Conservation (phyloP, 2,797 vertebrate genomes). For the Malacoraja senta region DNA sequence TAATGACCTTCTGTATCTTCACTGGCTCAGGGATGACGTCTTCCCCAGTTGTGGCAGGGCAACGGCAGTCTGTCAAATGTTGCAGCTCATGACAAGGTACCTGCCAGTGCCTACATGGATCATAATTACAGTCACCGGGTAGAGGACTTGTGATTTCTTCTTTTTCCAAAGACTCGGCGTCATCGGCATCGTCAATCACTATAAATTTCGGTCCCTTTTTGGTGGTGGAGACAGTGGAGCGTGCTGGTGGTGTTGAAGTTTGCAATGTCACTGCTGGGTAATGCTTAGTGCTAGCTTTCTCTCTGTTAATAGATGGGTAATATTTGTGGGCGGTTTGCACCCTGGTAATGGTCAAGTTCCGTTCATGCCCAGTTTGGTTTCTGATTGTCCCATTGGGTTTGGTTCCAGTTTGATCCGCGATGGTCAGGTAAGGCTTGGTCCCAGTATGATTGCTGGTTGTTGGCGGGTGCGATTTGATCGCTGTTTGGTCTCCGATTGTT, state of each 20-base stretch:
- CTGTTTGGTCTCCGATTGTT: neutral
- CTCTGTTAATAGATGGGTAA: neutral
- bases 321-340: neutral
- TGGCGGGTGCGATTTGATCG: neutral
- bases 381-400: neutral
- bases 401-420: neutral
- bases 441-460: neutral
- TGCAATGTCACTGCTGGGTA: neutral
- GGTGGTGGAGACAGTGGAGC: neutral
- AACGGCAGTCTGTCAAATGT: conserved; percentile 48
- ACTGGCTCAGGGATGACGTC: conserved; percentile 55
- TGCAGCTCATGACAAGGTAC: conserved; percentile 59
- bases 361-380: neutral
- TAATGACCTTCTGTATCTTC: conserved; percentile 48
- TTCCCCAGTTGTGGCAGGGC: conserved; percentile 54
- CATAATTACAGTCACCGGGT: conserved; percentile 54
- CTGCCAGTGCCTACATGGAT: conserved; percentile 64
- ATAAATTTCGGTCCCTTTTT: neutral
- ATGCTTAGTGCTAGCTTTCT: neutral
- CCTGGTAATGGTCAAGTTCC: neutral
- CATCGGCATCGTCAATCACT: neutral
- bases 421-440: neutral
- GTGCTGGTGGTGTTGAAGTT: neutral
- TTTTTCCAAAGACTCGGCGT: neutral
- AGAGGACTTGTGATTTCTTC: neutral